These are phyloP conservation scores for Drosophila pruinosa DNA, from an alignment of 1,140 invertebrate genomes.

Conservation along the genomic window DNA sequence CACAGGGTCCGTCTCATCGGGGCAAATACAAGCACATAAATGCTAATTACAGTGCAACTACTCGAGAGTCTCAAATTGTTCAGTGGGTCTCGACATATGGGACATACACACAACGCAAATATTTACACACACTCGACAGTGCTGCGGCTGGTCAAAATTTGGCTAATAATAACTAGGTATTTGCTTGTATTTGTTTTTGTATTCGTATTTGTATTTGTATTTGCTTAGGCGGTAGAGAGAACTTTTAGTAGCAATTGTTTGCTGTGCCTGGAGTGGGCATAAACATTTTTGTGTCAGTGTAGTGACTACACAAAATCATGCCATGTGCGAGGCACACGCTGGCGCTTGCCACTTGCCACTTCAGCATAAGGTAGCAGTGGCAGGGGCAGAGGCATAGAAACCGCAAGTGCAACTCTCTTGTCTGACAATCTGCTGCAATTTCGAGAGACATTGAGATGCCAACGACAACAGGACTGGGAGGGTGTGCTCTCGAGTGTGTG, in stretches of 20 bases:
- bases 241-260: conserved; percentile 22
- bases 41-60: conserved; percentile 71
- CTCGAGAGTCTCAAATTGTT: conserved; percentile 30
- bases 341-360: conserved; percentile 26
- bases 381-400: conserved; percentile 11
- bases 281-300: conserved; percentile 44
- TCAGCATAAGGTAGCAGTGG: conserved; percentile 22
- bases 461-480: neutral
- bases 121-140: conserved; percentile 59
- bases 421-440: conserved; percentile 77
- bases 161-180: conserved; percentile 65
- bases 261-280: conserved; percentile 11
- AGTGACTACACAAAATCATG: conserved; percentile 53
- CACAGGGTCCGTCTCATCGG: neutral
- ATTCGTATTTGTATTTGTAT: conserved; percentile 50
- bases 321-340: conserved; percentile 55
- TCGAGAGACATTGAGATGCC: conserved; percentile 29
- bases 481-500: conserved; percentile 32
- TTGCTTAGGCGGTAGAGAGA: conserved; percentile 45
- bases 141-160: conserved; percentile 58
- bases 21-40: conserved; percentile 67
- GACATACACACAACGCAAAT: conserved; percentile 57
- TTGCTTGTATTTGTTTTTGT: conserved; percentile 10
- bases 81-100: conserved; percentile 59
- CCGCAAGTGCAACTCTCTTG: conserved; percentile 66